Evolutionary conservation across 2,113 vertebrate species (phyloP).

Genomic region (Antechinus flavipes): DNA sequence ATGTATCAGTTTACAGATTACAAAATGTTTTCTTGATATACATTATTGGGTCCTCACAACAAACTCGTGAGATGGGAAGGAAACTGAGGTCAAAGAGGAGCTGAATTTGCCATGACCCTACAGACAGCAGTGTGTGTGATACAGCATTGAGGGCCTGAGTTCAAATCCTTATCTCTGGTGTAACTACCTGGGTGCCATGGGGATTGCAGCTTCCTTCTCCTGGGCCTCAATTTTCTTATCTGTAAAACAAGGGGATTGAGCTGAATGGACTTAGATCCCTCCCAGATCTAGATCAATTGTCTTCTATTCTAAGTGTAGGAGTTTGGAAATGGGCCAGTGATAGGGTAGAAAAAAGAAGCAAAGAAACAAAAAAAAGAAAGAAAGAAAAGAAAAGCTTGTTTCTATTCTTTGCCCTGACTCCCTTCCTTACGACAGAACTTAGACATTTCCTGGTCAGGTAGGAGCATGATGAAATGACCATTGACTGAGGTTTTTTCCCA

Average conservation of each 20-base stretch:
- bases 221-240: not conserved
- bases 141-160: not conserved
- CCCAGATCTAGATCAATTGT: not conserved
- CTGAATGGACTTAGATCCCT: not conserved
- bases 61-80: not conserved
- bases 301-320: not conserved
- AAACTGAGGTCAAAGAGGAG: not conserved
- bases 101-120: not conserved
- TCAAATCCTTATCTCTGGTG: not conserved
- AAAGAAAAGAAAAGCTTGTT: not conserved
- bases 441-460: not conserved
- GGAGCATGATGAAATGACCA: not conserved
- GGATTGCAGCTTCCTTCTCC: not conserved
- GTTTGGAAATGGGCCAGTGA: not conserved
- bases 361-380: too few relatives aligned
- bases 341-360: not conserved
- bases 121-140: not conserved
- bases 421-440: not conserved
- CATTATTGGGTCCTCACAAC: not conserved
- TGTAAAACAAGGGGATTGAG: not conserved
- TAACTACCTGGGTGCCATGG: not conserved
- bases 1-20: not conserved
- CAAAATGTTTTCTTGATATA: not conserved
- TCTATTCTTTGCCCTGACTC: not conserved
- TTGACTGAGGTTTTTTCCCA: not conserved